These are phyloP conservation scores for Eupristina koningsbergeri DNA, from an alignment of 1,140 invertebrate genomes.

Conservation along the genomic window DNA sequence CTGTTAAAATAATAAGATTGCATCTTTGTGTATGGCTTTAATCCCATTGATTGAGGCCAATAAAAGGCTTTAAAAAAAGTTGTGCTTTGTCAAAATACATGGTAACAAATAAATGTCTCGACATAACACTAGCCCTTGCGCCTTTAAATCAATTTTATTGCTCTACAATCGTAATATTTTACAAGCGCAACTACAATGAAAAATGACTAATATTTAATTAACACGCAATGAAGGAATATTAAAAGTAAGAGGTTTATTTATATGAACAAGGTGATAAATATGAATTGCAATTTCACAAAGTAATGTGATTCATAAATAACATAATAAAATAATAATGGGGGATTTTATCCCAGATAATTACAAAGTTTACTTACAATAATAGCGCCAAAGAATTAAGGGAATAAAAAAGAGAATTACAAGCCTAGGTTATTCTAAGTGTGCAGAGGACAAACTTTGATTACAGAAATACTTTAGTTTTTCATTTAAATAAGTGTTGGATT, in stretches of 20 bases:
- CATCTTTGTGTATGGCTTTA: no score
- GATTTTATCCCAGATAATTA: conserved; percentile 45
- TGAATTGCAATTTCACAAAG: conserved; percentile 5
- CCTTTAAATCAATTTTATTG: not conserved
- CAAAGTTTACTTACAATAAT: conserved; percentile 43
- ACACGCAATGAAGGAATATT: conserved; percentile 17
- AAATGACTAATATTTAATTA: conserved; percentile 66
- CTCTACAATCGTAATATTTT: conserved; percentile 31
- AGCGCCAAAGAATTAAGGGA: conserved; percentile 1
- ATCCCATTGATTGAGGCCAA: no score
- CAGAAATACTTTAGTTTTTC: conserved; percentile 15
- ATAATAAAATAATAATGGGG: conserved; percentile 28
- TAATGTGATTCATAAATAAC: not conserved
- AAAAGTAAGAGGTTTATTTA: conserved; percentile 34
- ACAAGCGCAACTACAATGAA: conserved; percentile 16
- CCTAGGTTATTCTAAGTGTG: conserved; percentile 18
- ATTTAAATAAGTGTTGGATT: conserved; percentile 2
- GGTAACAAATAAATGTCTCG: not conserved
- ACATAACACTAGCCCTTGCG: not conserved
- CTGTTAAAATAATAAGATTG: no score
- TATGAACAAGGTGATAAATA: conserved; percentile 22
- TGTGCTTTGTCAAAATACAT: not conserved
- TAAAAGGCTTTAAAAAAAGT: not conserved
- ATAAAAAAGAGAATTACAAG: conserved; percentile 16
- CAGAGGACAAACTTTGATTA: conserved; percentile 19